phyloP scores from a whole-genome alignment of 1,140 invertebrate species.

The Drosophila micromelanica region DNA sequence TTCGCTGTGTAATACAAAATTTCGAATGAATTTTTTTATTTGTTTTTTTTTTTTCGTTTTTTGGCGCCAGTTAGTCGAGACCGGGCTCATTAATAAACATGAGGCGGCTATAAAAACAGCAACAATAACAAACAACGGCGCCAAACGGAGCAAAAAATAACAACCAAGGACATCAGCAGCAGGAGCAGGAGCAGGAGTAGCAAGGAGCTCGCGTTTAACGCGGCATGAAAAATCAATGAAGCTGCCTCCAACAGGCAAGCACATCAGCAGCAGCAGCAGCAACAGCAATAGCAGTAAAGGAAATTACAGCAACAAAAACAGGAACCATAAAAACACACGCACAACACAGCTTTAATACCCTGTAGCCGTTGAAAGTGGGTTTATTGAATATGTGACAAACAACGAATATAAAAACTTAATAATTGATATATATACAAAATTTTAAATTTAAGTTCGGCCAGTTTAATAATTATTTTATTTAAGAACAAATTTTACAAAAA shows the following conservation, averaged over 20 bases:
- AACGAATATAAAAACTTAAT: no score
- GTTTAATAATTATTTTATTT: no score
- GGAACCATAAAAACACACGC: neutral
- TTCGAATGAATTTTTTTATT: conserved; percentile 5
- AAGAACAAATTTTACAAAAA: no score
- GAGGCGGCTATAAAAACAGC: conserved; percentile 37
- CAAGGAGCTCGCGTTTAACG: conserved; percentile 37
- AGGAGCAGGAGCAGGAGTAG: conserved; percentile 8
- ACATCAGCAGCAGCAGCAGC: conserved; percentile 16
- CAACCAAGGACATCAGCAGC: conserved; percentile 63
- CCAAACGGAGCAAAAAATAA: conserved; percentile 63
- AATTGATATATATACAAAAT: neutral
- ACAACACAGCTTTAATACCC: conserved; percentile 10
- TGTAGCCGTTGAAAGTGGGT: conserved; percentile 1
- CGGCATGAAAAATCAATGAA: conserved; percentile 76
- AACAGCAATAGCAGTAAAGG: no score
- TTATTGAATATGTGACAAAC: neutral
- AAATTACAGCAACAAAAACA: no score
- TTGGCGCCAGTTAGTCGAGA: conserved; percentile 40
- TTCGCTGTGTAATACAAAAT: neutral
- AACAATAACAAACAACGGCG: conserved; percentile 29
- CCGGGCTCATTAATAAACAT: conserved; percentile 45
- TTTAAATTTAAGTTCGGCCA: no score
- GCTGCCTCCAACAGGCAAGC: conserved; percentile 43
- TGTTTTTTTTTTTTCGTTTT: neutral